phyloP scores from a whole-genome alignment of 2,888 invertebrate genomes.

The Colletes collaris region DNA sequence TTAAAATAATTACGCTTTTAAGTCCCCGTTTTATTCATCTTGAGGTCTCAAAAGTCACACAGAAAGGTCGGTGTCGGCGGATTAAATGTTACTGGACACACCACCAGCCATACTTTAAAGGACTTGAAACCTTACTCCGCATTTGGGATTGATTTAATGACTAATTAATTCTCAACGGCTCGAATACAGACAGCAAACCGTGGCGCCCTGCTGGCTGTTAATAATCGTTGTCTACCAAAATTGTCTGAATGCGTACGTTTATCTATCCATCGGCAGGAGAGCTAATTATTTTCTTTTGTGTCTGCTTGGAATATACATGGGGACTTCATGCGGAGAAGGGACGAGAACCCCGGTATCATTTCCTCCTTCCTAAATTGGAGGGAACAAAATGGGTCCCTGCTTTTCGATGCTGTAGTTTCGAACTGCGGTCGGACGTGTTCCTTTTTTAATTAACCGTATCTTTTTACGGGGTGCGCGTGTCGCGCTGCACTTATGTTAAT shows the following conservation, averaged over 20 bases:
- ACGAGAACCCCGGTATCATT: conserved; percentile 58
- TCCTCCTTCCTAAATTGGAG: conserved; percentile 70
- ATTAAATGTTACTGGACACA: conserved; percentile 13
- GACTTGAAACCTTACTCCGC: conserved; percentile 20
- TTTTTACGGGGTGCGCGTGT: conserved; percentile 27
- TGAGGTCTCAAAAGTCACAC: not conserved
- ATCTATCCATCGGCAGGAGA: conserved; percentile 72
- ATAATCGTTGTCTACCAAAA: conserved; percentile 71
- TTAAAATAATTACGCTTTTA: too few relatives aligned
- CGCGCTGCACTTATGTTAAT: conserved; percentile 7
- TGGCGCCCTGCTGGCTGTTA: conserved; percentile 63
- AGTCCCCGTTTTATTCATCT: too few relatives aligned
- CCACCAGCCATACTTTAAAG: conserved; percentile 17
- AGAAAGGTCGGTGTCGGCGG: conserved; percentile 11
- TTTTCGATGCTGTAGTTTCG: conserved; percentile 22
- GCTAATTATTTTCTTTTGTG: conserved; percentile 81
- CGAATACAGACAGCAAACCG: conserved; percentile 30
- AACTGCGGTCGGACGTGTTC: conserved; percentile 15
- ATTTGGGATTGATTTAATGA: conserved; percentile 51
- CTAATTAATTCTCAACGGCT: conserved; percentile 46
- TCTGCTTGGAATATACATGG: conserved; percentile 69
- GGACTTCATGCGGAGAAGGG: conserved; percentile 76
- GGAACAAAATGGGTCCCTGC: conserved; percentile 68
- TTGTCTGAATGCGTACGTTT: conserved; percentile 58
- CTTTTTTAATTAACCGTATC: conserved; percentile 49